Evolutionary conservation across 2,113 vertebrate genomes (phyloP).

Genomic region (Geothlypis trichas): DNA sequence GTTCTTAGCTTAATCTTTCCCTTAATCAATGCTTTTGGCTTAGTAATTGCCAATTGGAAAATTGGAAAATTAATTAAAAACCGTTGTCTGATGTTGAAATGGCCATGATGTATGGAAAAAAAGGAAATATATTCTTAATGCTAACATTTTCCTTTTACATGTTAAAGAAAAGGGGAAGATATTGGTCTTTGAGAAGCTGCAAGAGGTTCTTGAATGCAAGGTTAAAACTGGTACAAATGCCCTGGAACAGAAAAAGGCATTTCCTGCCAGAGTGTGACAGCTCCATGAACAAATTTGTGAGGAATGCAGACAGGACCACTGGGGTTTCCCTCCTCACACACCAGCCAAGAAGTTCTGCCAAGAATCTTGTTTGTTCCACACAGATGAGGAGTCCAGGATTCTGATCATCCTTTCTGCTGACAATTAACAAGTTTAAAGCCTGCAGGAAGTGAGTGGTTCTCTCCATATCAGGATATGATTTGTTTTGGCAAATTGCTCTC

Average conservation of each 20-base stretch:
- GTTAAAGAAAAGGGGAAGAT: background rate
- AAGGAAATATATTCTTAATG: background rate
- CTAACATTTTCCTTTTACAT: background rate
- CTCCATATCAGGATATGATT: background rate
- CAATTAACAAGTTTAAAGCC: conserved; percentile 20
- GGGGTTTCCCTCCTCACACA: conserved; percentile 8
- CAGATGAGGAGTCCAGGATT: background rate
- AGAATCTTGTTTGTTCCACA: conserved; percentile 9
- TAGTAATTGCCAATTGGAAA: conserved; percentile 32
- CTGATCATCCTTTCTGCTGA: background rate
- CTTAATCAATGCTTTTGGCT: conserved; percentile 1
- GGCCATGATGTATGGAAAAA: background rate
- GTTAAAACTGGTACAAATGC: background rate
- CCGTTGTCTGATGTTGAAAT: background rate
- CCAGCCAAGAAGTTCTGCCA: background rate
- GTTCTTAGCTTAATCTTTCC: conserved; percentile 23
- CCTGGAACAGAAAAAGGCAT: background rate
- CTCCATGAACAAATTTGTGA: background rate
- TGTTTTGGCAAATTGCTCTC: background rate
- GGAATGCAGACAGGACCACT: background rate
- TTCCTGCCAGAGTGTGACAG: conserved; percentile 21
- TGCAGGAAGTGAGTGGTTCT: background rate
- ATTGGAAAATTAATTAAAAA: conserved; percentile 42
- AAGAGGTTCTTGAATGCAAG: background rate
- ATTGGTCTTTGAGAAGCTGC: background rate